Evolutionary conservation across 2,113 vertebrate species (phyloP), one percentile per base, ranked within the genome.

Genomic region (Hucho hucho): DNA sequence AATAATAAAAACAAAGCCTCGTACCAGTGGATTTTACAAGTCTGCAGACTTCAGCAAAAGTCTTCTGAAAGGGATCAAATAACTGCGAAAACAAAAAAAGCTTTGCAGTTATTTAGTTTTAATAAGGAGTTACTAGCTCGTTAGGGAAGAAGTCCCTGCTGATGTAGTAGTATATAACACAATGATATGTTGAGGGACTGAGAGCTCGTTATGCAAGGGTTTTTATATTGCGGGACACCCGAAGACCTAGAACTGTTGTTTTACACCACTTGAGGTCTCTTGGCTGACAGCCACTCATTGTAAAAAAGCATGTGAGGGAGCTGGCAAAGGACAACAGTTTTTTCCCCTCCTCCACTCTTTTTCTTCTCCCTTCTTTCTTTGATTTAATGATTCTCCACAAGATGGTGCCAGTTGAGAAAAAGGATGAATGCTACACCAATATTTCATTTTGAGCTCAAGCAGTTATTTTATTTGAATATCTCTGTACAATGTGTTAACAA

Each of bases 21-120:
- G 84, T 88, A 86, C 73, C 69, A 65, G 14, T 72, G 43, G 67
- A 28, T 87, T 89, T 90, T 84, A 87, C 79, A 82, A 78, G 68
- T 79, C 72, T 90, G 80, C 18, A 32, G n/a, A 65, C 73, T 74
- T 84, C 83, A 81, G 86, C 77, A 87, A 64, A 78, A 78, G 29
- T 11, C 20, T n/a, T 13, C 32, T 24, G 43, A 76, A 83, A 56
- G 24, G 65, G 76, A 76, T 83, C 64, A 63, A 77, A 82, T 76
- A 77, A 80, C 76, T 70, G 2, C 4, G 28, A 72, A 6, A 70
- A 72, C 26, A 46, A 63, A 72, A 64, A 43, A 64, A 3, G n/a
- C 12, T 32, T 59, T 43, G 6, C 46, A 22, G 37, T 22, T 70
- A 61, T 83, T 70, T 69, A 73, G 72, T 64, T 64, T 70, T 43